A percentile compares a stretch with the other conserved stretches of the same genome.
phyloP scores from a whole-genome alignment of 2,888 invertebrate species.

The Lampropteryx suffumata region DNA sequence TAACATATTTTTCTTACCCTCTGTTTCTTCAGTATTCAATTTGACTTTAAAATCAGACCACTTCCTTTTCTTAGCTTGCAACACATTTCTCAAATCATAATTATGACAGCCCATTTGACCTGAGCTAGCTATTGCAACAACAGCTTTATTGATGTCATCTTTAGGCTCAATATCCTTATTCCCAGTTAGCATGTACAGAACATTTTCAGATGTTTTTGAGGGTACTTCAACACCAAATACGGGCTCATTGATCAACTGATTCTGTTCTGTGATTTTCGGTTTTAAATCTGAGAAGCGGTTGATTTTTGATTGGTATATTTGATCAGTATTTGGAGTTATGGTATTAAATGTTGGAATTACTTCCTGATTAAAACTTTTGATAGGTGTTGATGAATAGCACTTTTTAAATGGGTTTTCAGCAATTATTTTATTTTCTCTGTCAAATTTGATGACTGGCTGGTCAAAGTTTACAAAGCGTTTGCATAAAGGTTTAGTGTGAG shows the following conservation, averaged over 20 bases:
- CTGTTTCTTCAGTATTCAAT: conserved; percentile 1
- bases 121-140: neutral
- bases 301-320: neutral
- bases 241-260: conserved; percentile 19
- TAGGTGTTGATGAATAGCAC: neutral
- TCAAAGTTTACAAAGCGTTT: conserved; percentile 12
- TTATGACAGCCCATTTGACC: neutral
- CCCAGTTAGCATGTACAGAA: neutral
- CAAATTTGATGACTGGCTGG: conserved; percentile 6
- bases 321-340: neutral
- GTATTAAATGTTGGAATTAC: neutral
- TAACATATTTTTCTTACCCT: too few species aligned
- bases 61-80: conserved; percentile 47
- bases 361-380: neutral
- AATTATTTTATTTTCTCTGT: conserved; percentile 13
- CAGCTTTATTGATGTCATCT: neutral
- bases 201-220: neutral
- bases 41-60: conserved; percentile 11
- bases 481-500: neutral
- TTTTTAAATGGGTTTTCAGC: neutral
- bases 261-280: neutral
- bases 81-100: conserved; percentile 48
- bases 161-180: neutral
- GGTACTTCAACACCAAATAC: conserved; percentile 21
- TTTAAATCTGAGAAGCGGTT: conserved; percentile 3